These are phyloP conservation scores for Hemicrepidius hirtus DNA, from an alignment of 2,888 invertebrate genomes.

Conservation along the genomic window DNA sequence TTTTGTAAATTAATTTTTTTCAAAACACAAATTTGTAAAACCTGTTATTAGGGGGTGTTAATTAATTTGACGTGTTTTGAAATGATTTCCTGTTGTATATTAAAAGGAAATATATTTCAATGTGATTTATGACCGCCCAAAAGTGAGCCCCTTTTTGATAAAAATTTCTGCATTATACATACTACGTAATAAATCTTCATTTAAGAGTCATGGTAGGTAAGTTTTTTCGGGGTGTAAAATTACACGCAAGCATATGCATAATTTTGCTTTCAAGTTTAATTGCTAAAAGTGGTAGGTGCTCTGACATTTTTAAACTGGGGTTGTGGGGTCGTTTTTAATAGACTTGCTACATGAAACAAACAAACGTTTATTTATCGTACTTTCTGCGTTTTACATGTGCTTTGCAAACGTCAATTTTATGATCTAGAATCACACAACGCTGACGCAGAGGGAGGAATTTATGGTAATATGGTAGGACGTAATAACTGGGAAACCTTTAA, in stretches of 20 bases:
- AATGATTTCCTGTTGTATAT: too few relatives aligned
- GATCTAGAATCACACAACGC: conserved; percentile 37
- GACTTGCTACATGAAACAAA: conserved; percentile 31
- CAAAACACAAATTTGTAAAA: too few relatives aligned
- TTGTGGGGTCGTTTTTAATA: conserved; percentile 27
- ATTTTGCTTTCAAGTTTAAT: conserved; percentile 26
- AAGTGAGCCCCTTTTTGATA: too few relatives aligned
- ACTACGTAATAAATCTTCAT: conserved; percentile 25
- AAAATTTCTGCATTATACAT: neutral
- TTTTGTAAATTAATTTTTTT: too few relatives aligned
- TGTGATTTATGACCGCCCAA: too few relatives aligned
- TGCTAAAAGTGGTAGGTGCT: conserved; percentile 17
- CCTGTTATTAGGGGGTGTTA: too few relatives aligned
- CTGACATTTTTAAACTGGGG: conserved; percentile 31
- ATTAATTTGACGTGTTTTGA: too few relatives aligned
- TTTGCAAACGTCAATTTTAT: conserved; percentile 29
- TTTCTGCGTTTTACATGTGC: conserved; percentile 27
- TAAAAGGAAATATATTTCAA: too few relatives aligned
- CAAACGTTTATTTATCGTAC: conserved; percentile 31
- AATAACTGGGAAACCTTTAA: conserved; percentile 25
- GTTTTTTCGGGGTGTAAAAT: conserved; percentile 28
- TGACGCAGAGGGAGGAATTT: neutral
- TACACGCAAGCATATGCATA: conserved; percentile 29
- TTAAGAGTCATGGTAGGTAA: conserved; percentile 11
- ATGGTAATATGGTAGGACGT: conserved; percentile 25